phyloP scores from a whole-genome alignment of 2,888 invertebrate genomes.

The Xestia rhomboidea region DNA sequence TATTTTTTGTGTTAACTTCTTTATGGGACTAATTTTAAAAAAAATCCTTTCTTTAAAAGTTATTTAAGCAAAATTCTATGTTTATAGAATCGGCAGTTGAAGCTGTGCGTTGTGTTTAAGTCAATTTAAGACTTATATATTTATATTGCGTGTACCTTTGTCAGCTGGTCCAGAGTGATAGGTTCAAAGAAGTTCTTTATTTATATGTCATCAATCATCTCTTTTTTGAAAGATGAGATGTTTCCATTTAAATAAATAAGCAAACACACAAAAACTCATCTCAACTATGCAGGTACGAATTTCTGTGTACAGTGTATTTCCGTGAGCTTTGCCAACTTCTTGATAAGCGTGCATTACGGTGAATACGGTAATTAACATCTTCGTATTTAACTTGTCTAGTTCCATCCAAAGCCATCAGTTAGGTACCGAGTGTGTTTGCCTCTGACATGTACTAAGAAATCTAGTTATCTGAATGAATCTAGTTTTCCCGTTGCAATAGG shows the following conservation, averaged over 20 bases:
- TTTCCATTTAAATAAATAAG: background rate
- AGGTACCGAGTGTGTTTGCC: background rate
- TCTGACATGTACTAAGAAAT: background rate
- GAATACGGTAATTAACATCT: background rate
- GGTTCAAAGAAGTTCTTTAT: background rate
- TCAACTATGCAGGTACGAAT: background rate
- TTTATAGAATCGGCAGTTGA: background rate
- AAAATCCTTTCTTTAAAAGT: background rate
- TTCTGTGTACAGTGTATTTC: background rate
- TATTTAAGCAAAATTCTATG: background rate
- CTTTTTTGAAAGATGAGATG: too few relatives aligned
- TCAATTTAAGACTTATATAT: background rate
- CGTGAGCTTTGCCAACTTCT: conserved; percentile 24
- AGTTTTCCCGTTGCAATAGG: background rate
- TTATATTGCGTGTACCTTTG: background rate
- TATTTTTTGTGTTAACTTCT: background rate
- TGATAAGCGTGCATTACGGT: conserved; percentile 5
- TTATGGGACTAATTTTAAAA: background rate
- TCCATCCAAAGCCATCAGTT: background rate
- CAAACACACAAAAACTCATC: background rate
- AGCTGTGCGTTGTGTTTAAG: background rate
- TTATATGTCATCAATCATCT: too few relatives aligned
- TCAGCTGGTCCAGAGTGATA: background rate
- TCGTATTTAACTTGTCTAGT: conserved; percentile 5
- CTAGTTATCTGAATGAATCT: background rate